Evolutionary conservation across 2,797 vertebrate species (phyloP).

Genomic region (Pangasius larnaudii): DNA sequence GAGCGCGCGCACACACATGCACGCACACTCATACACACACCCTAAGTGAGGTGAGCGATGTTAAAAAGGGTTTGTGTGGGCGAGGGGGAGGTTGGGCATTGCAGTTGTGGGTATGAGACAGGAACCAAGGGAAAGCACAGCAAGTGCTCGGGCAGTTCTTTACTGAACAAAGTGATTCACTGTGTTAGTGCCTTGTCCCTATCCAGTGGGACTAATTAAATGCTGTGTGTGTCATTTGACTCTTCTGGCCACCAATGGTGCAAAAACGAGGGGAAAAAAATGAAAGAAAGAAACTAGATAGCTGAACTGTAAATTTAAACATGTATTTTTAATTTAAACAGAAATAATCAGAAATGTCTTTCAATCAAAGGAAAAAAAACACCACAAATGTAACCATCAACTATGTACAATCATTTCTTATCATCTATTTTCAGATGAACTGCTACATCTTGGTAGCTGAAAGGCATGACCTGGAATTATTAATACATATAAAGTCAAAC

Average conservation of each 20-base stretch:
- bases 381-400: not conserved
- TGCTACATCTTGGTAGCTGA: not conserved
- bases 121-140: constrained; percentile 38
- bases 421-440: not conserved
- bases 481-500: not conserved
- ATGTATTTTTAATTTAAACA: not conserved
- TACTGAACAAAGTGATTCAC: constrained; percentile 29
- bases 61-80: constrained; percentile 54
- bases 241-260: not conserved
- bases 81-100: constrained; percentile 24
- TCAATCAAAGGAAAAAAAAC: not conserved
- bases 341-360: not conserved
- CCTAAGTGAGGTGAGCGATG: constrained; percentile 31
- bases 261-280: not conserved
- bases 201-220: constrained; percentile 14
- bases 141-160: constrained; percentile 35
- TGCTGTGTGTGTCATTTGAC: not conserved
- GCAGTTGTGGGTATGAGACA: constrained; percentile 22
- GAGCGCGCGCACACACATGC: constrained; percentile 35
- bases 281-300: not conserved
- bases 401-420: no score
- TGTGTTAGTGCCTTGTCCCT: constrained; percentile 21
- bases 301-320: not conserved
- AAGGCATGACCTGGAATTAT: not conserved
- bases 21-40: constrained; percentile 1